Base-by-base conservation (phyloP, 2,797 vertebrate species). In the Urosaurus nigricauda region DNA sequence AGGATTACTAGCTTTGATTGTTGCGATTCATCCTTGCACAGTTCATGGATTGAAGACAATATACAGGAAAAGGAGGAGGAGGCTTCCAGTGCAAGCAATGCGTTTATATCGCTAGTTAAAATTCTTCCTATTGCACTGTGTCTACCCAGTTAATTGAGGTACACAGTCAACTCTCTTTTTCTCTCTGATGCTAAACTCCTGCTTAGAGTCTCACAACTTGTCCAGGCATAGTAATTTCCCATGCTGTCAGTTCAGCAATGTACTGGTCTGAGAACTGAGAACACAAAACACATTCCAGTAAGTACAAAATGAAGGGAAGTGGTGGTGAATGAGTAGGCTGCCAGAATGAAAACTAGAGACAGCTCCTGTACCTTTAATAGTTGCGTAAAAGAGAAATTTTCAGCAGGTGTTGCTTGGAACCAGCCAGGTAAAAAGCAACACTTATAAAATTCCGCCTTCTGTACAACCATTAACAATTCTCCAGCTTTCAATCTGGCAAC, bases 61-160 rank as follows among this genome's bases (percentile, higher is more conserved):
- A n/a, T 32, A 60, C 0, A 80, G 79, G 43, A 85, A 68, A 16
- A 35, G 83, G 19, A 86, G 78, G 68, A 85, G 83, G 19, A 40
- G 85, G 19, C 77, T 26, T 79, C 2, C 51, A 81, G 51, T 6
- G 58, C 26, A 32, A 19, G 29, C 74, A 84, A 37, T 2, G 17
- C 71, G 53, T n/a, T 92, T 88, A 93, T 75, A 93, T 78, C 90
- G 68, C 58, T 86, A 86, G 89, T 65, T 37, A 63, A 58, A 82
- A 5, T 77, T 2, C 82, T 83, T 89, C 88, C 29, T 51, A 3
- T 35, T 58, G 87, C 0, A 0, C 2, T n/a, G 24, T 32, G 7
- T n/a, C 86, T 88, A 90, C 24, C 85, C 85, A 82, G 24, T 17
- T 93, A 88, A 91, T 68, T 58, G 85, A 89, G 5, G 89, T 79